Conservation (phyloP, 2,888 invertebrate species). For the Mesorhabditis spiculigera region DNA sequence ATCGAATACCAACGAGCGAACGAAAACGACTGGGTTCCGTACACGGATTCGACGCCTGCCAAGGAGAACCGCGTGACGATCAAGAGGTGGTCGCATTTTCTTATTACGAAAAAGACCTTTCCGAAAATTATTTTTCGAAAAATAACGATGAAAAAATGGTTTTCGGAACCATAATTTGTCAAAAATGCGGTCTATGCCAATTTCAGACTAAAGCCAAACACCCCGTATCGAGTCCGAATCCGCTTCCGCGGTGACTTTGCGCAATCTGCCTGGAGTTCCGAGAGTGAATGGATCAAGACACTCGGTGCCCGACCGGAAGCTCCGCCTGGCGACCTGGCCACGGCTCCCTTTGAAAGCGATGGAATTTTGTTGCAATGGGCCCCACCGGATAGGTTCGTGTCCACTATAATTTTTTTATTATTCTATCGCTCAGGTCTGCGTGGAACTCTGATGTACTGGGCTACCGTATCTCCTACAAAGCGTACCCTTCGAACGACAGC, state of each 20-base stretch:
- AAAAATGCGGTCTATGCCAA: slow-evolving; percentile 4
- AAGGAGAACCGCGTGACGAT: slow-evolving; percentile 10
- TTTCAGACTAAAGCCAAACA: slow-evolving; percentile 74
- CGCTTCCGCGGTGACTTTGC: slow-evolving; percentile 94
- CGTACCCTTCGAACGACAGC: slow-evolving; percentile 46
- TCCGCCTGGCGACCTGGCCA: neutral
- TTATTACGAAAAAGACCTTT: neutral
- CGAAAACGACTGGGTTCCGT: slow-evolving; percentile 41
- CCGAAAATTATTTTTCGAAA: slow-evolving; percentile 6
- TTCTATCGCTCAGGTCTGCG: slow-evolving; percentile 5
- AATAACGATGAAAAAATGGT: slow-evolving; percentile 17
- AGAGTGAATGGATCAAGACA: slow-evolving; percentile 73
- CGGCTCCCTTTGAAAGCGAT: slow-evolving; percentile 5
- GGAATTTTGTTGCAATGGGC: slow-evolving; percentile 89
- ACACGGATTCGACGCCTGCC: neutral
- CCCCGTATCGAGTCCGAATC: slow-evolving; percentile 75
- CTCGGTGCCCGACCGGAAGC: neutral
- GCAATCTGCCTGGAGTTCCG: slow-evolving; percentile 83
- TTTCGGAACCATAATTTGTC: neutral
- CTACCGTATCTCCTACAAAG: slow-evolving; percentile 75
- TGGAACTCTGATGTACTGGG: slow-evolving; percentile 71
- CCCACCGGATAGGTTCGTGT: slow-evolving; percentile 23
- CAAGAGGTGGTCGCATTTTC: slow-evolving; percentile 20
- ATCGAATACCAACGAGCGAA: slow-evolving; percentile 50
- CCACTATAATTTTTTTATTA: neutral